Evolutionary conservation across 2,797 vertebrate species (phyloP).

Genomic region (Malurus leucopterus): DNA sequence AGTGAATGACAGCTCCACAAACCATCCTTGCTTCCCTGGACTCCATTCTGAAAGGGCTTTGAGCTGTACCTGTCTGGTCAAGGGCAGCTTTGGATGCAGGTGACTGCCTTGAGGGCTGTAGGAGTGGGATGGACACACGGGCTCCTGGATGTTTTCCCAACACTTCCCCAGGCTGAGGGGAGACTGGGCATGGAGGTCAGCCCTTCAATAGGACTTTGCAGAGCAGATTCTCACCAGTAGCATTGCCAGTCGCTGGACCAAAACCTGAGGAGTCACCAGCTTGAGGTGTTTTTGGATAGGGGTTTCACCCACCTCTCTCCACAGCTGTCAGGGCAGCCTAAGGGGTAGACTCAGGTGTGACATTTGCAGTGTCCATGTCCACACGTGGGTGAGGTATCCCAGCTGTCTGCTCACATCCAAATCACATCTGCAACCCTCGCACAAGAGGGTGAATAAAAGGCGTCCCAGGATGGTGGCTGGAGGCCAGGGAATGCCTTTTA

Average conservation of each 20-base stretch:
- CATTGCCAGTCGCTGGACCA: not conserved
- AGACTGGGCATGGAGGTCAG: not conserved
- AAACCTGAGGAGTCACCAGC: not conserved
- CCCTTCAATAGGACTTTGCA: no score
- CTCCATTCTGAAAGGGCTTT: not conserved
- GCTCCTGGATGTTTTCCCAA: not conserved
- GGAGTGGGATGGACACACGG: fast-evolving
- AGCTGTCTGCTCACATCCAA: fast-evolving
- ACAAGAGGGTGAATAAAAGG: fast-evolving
- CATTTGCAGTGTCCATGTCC: not conserved
- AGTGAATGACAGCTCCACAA: not conserved
- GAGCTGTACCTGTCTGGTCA: not conserved
- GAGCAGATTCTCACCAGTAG: not conserved
- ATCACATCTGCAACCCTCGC: fast-evolving
- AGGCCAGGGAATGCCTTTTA: not conserved
- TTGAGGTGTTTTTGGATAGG: not conserved
- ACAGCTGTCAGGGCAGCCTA: fast-evolving
- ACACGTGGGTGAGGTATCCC: not conserved
- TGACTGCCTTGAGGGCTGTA: not conserved
- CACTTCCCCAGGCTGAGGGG: not conserved
- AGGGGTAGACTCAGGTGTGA: not conserved
- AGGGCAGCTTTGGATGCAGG: not conserved
- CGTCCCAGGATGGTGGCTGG: fast-evolving
- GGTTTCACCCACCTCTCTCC: not conserved
- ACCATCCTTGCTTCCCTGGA: not conserved